Conservation (phyloP, 2,797 vertebrate genomes). For the Coracias cyanogaster region DNA sequence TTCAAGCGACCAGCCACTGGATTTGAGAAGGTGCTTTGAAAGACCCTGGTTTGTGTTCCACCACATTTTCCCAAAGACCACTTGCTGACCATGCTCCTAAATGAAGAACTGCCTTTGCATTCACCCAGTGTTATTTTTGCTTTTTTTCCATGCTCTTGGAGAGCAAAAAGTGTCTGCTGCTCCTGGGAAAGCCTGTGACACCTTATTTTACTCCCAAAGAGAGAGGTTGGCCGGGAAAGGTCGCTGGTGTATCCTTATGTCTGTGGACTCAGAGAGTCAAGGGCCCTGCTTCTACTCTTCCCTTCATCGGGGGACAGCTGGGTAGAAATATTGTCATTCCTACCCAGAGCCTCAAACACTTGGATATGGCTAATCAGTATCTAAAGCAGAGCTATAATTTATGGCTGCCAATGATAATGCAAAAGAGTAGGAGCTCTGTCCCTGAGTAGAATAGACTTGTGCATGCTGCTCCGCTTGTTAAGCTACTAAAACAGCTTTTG, state of each 20-base stretch:
- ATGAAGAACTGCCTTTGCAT: neutral
- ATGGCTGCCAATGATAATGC: neutral
- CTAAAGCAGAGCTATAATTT: conserved; percentile 1
- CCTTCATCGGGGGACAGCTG: neutral
- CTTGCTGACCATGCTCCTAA: neutral
- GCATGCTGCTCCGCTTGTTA: neutral
- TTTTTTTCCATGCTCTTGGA: neutral
- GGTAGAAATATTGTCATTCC: neutral
- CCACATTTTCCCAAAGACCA: neutral
- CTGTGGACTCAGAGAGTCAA: neutral
- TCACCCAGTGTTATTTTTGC: neutral
- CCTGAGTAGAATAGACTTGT: neutral
- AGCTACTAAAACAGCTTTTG: conserved; percentile 28
- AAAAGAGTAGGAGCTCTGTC: neutral
- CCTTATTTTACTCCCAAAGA: neutral
- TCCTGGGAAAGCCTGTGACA: neutral
- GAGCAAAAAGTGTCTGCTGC: neutral
- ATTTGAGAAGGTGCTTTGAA: neutral
- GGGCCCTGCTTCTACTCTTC: neutral
- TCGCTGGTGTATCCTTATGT: neutral
- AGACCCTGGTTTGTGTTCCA: neutral
- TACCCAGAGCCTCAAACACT: neutral
- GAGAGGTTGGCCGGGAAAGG: neutral
- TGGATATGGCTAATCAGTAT: neutral
- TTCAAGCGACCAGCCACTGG: neutral